Evolutionary conservation across 2,797 vertebrate species (phyloP).

Genomic region (Pipistrellus pipistrellus): DNA sequence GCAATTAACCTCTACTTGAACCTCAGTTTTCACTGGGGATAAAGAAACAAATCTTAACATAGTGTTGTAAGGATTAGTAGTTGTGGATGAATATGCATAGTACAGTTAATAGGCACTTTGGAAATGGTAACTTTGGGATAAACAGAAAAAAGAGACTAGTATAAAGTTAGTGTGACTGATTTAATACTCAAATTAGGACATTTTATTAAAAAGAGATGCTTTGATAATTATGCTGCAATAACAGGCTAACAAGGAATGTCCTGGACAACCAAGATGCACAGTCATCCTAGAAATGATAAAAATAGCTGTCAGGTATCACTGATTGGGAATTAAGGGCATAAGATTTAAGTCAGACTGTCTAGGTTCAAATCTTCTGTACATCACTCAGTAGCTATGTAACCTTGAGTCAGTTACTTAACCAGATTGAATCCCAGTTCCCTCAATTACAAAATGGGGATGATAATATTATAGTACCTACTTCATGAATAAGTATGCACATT

Average conservation of each 20-base stretch:
- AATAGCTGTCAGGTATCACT: not conserved
- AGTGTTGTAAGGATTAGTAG: not conserved
- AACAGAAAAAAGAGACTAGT: not conserved
- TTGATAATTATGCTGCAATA: not conserved
- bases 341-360: not conserved
- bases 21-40: not conserved
- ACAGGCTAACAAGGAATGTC: not conserved
- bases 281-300: not conserved
- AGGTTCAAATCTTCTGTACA: not conserved
- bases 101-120: not conserved
- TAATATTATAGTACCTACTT: not conserved
- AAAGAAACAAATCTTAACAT: not conserved
- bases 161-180: not conserved
- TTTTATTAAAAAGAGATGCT: not conserved
- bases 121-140: not conserved
- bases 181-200: not conserved
- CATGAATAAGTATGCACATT: not conserved
- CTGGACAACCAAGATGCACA: not conserved
- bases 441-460: not conserved
- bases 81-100: not conserved
- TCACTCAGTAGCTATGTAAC: not conserved
- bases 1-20: slow-evolving; percentile 47
- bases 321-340: not conserved
- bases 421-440: slow-evolving; percentile 11
- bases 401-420: not conserved